Evolutionary conservation across 2,888 invertebrate species (phyloP).

Genomic region (Odontocolon sp.): DNA sequence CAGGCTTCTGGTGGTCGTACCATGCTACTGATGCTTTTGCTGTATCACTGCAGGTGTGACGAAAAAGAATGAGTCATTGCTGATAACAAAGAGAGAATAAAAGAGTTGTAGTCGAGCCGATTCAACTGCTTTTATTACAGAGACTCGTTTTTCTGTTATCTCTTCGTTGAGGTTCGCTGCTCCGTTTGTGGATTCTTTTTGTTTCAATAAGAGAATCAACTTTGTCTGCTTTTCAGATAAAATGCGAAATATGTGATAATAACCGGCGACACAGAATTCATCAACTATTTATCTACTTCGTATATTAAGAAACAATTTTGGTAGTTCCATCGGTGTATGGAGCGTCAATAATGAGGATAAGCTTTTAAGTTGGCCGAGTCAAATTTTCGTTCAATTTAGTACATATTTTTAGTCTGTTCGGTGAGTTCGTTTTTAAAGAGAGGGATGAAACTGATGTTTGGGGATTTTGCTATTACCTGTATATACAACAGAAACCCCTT

Average conservation of each 20-base stretch:
- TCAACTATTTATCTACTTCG: neutral
- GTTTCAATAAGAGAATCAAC: neutral
- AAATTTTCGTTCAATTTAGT: no score
- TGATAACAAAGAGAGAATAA: conserved; percentile 13
- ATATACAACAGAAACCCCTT: neutral
- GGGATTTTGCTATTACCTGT: conserved; percentile 19
- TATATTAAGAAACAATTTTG: no score
- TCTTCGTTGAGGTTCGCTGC: neutral
- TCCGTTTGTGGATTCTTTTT: neutral
- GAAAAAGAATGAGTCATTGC: conserved; percentile 11
- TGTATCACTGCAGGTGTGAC: conserved; percentile 50
- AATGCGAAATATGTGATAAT: neutral
- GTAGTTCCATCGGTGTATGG: no score
- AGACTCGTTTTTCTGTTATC: conserved; percentile 17
- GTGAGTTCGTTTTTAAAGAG: neutral
- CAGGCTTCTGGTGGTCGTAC: conserved; percentile 38
- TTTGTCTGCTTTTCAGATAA: neutral
- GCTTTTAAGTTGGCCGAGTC: neutral
- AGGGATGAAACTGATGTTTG: neutral
- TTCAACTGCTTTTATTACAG: conserved; percentile 42
- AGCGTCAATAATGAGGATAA: neutral
- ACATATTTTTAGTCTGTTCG: neutral
- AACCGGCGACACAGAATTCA: neutral
- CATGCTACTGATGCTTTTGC: conserved; percentile 24
- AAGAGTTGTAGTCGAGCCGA: conserved; percentile 7